Evolutionary conservation across 2,888 invertebrate species (phyloP).

Genomic region (Oxyscelio sp.): DNA sequence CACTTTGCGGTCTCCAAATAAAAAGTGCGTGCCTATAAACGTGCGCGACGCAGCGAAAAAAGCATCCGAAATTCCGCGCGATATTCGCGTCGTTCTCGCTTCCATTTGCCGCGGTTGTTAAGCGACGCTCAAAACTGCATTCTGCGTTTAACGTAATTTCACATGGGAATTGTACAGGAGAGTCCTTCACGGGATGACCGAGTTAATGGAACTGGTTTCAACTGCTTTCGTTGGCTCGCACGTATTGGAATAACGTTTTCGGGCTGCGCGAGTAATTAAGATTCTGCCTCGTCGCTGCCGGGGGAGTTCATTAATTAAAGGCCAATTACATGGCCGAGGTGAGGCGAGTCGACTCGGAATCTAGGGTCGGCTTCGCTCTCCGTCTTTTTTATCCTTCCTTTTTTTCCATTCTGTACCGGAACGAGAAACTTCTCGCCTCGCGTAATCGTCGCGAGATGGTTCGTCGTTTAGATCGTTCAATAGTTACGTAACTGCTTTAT

Average conservation of each 20-base stretch:
- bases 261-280: slow-evolving; percentile 82
- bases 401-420: slow-evolving; percentile 23
- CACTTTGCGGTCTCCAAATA: too few relatives aligned
- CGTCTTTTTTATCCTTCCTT: slow-evolving; percentile 20
- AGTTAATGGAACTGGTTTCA: slow-evolving; percentile 71
- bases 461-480: slow-evolving; percentile 60
- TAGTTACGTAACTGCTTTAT: slow-evolving; percentile 74
- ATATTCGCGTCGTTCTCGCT: too few relatives aligned
- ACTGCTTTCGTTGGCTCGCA: slow-evolving; percentile 57
- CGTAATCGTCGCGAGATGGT: slow-evolving; percentile 62
- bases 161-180: slow-evolving; percentile 45
- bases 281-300: slow-evolving; percentile 77
- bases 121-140: slow-evolving; percentile 52
- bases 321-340: slow-evolving; percentile 85
- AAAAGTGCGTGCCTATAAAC: not conserved
- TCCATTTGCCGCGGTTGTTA: slow-evolving; percentile 47
- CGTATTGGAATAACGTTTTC: slow-evolving; percentile 78
- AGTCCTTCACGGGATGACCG: slow-evolving; percentile 61
- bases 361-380: slow-evolving; percentile 63
- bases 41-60: not conserved
- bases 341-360: slow-evolving; percentile 72
- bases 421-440: slow-evolving; percentile 69
- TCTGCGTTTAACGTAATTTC: slow-evolving; percentile 57
- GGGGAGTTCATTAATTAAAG: slow-evolving; percentile 87
- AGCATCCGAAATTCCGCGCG: not conserved